Base-by-base conservation (phyloP, 37 sponge, comb jelly and placozoan genomes). In the Ephydatia muelleri region DNA sequence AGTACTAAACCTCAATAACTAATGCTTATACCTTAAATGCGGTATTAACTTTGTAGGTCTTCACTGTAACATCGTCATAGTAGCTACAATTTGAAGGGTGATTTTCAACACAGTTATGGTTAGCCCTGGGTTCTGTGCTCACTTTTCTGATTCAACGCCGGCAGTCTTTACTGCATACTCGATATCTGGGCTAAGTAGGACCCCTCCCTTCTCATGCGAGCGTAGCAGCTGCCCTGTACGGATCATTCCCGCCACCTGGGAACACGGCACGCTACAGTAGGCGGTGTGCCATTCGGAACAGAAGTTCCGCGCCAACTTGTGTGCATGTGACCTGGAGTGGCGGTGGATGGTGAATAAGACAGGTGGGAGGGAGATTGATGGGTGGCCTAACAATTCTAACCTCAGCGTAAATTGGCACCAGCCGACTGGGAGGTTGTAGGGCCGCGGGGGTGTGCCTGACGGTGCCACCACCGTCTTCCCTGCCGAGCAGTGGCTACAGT, bases 381-480 rank as follows among this genome's bases (percentile, higher is more conserved):
- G 22, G 5, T 8, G 1, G 25, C 4, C 3, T 25, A n/a, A n/a
- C n/a, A n/a, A 67, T 21, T n/a, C 80, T 66, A 26, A 84, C 84
- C 76, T 79, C 43, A 65, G 74, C 35, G 84, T 72, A 47, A 79
- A 84, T 29, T 77, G 84, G 30, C 80, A 71, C 84, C 89, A 89
- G 12, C 84, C 89, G 23, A 79, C 21, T 22, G 85, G 90, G 2
- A 89, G 90, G 26, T 82, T 48, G 85, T 80, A 89, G 32, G 80
- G 85, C 68, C 81, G 85, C 35, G 85, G 85, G 9, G 90, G 90
- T 72, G 12, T 49, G 70, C 89, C 89, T 29, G 89, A 57, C 0
- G 70, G 33, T n/a, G 80, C 70, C 1, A 88, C 73, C 5, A 48
- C 21, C 1, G 79, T 79, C 49, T 83, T 78, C 29, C 89, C 84